A percentile compares a stretch with the other conserved stretches of the same genome.
Evolutionary conservation across 2,113 vertebrate genomes (phyloP).

Genomic region (Ceuthmochares aereus): DNA sequence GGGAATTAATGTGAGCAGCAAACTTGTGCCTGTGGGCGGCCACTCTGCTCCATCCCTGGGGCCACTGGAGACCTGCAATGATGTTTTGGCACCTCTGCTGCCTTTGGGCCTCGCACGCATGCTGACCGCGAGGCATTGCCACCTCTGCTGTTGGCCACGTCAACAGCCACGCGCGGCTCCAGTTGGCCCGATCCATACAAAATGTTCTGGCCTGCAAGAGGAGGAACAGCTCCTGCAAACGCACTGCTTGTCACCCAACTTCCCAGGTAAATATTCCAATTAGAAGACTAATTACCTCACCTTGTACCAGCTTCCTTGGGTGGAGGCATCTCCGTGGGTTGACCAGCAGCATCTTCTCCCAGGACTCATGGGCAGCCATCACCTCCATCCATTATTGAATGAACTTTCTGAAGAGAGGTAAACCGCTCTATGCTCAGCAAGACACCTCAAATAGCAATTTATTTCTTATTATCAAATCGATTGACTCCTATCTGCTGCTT

Average conservation of each 20-base stretch:
- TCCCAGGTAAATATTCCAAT: background rate
- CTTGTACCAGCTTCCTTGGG: background rate
- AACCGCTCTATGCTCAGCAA: background rate
- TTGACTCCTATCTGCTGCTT: conserved; percentile 5
- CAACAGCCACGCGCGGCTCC: too few species aligned
- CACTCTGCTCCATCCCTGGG: background rate
- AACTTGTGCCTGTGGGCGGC: background rate
- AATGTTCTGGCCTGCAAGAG: rapidly evolving
- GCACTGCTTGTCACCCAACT: background rate
- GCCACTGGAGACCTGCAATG: background rate
- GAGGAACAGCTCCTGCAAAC: background rate
- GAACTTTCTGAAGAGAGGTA: background rate
- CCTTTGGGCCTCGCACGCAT: background rate
- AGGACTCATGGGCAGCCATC: background rate
- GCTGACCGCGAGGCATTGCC: too few species aligned
- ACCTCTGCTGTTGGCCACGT: rapidly evolving
- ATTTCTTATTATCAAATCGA: conserved; percentile 12
- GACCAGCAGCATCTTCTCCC: background rate
- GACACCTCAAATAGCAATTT: background rate
- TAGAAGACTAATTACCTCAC: background rate
- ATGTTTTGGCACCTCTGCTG: background rate
- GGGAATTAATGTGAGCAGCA: background rate
- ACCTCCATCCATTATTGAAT: background rate
- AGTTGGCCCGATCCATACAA: rapidly evolving
- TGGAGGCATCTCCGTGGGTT: rapidly evolving